Base-by-base conservation (phyloP, 2,113 vertebrate genomes). In the Leptosomus discolor region DNA sequence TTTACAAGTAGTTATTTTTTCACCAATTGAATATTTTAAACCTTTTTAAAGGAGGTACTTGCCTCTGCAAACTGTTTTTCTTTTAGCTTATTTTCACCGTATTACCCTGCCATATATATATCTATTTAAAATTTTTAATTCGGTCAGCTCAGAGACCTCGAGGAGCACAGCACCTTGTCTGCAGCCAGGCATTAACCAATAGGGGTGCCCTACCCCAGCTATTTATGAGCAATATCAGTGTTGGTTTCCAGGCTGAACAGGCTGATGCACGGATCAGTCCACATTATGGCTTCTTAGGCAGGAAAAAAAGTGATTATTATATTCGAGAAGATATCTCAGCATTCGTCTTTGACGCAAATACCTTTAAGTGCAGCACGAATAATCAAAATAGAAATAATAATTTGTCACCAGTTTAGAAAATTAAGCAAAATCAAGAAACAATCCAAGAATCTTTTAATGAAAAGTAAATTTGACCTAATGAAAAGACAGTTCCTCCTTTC, bases 21-120 rank as follows among this genome's bases (percentile, higher is more conserved):
- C 54, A 98, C 97, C 97, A 94, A 90, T 97, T 96, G 97, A 97
- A 97, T 98, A 98, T 97, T 97, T 98, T 92, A 97, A 96, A 98
- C 96, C 93, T 97, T 96, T 95, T 95, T 1, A 97, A 96, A 94
- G 84, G 96, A 94, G 74, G 73, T 94, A 97, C 27, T 96, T 98
- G 88, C 96, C 95, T 96, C 87, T 97, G 94, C 84, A 96, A 97
- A 97, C 92, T 75, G 77, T 57, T 96, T 95, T 95, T 84, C 76
- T 91, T 94, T 85, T 85, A 95, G 84, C 92, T 95, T 69, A 79
- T 97, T 97, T 97, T 85, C 95, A 85, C 84, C 57, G 7, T 41
- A 57, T 73, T 84, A 88, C 89, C 65, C 54, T 79, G 80, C 74
- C 92, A 34, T 64, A 45, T 84, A 19, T 68, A 32, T 69, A 60